These are phyloP conservation scores for Halisarca cf. caerulea DNA, from an alignment of 37 sponge, comb jelly and placozoan genomes.

Conservation along the genomic window DNA sequence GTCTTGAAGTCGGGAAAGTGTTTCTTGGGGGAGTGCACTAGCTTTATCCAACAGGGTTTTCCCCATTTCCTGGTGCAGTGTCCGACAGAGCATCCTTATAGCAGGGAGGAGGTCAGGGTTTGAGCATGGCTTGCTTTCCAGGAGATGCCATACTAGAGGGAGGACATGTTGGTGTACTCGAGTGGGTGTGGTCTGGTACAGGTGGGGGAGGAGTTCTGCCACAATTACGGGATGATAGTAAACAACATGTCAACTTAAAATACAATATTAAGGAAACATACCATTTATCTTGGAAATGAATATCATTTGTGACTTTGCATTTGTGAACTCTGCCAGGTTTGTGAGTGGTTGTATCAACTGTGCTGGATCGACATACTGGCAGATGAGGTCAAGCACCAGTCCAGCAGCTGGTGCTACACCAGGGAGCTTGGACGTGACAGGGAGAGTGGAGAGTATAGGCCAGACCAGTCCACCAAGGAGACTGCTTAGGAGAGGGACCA, in stretches of 20 bases:
- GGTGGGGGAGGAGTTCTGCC: slow-evolving; percentile 52
- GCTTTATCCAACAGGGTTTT: slow-evolving; percentile 58
- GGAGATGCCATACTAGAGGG: slow-evolving; percentile 76
- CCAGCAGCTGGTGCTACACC: slow-evolving; percentile 58
- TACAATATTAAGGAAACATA: slow-evolving; percentile 18
- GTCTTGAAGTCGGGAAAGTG: slow-evolving; percentile 35
- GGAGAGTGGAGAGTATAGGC: slow-evolving; percentile 56
- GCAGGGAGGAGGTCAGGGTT: slow-evolving; percentile 55
- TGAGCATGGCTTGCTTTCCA: slow-evolving; percentile 32
- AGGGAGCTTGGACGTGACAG: slow-evolving; percentile 70
- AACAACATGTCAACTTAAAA: neutral
- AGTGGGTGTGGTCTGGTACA: slow-evolving; percentile 47
- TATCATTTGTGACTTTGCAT: slow-evolving; percentile 69
- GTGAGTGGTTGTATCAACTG: slow-evolving; percentile 72
- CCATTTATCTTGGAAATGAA: slow-evolving; percentile 76
- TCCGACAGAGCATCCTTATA: slow-evolving; percentile 36
- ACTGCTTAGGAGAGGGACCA: slow-evolving; percentile 67
- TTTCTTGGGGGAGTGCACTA: slow-evolving; percentile 41
- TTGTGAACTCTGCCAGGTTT: slow-evolving; percentile 61
- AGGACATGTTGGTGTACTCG: slow-evolving; percentile 72
- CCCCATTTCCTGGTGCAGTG: slow-evolving; percentile 54
- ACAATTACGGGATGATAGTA: neutral
- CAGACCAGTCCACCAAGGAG: slow-evolving; percentile 52
- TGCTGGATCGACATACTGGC: slow-evolving; percentile 65
- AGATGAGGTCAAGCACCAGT: slow-evolving; percentile 62